These are phyloP conservation scores for Loripinus fragilis DNA, from an alignment of 2,888 invertebrate genomes.

Conservation along the genomic window DNA sequence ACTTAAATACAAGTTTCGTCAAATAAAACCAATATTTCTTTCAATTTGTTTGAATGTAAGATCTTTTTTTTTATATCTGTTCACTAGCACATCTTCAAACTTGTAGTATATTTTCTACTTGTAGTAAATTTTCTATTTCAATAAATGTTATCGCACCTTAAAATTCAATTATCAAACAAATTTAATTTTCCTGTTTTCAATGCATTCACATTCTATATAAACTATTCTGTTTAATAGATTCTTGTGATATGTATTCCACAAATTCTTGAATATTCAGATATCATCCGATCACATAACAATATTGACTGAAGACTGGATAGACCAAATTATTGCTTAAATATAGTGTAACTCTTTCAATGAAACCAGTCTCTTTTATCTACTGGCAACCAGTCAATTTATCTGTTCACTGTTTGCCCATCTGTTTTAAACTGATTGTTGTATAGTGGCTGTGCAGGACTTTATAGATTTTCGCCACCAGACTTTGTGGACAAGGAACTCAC, in stretches of 20 bases:
- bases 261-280: not conserved
- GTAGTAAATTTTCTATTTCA: too few species aligned
- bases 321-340: not conserved
- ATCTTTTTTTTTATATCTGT: too few species aligned
- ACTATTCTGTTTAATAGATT: too few species aligned
- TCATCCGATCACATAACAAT: not conserved
- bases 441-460: not conserved
- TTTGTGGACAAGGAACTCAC: not conserved
- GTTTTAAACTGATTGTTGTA: not conserved
- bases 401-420: not conserved
- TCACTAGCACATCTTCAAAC: too few species aligned
- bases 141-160: too few species aligned
- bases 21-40: not conserved
- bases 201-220: too few species aligned
- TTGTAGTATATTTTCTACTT: too few species aligned
- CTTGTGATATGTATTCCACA: not conserved
- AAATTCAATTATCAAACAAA: too few species aligned
- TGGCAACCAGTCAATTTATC: not conserved
- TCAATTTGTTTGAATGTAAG: not conserved
- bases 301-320: not conserved
- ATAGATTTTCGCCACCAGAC: not conserved
- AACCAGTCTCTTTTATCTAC: constrained; percentile 1
- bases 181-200: too few species aligned
- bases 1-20: not conserved
- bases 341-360: not conserved